These are phyloP conservation scores for Agrochola litura DNA, from an alignment of 2,888 invertebrate genomes.

Conservation along the genomic window DNA sequence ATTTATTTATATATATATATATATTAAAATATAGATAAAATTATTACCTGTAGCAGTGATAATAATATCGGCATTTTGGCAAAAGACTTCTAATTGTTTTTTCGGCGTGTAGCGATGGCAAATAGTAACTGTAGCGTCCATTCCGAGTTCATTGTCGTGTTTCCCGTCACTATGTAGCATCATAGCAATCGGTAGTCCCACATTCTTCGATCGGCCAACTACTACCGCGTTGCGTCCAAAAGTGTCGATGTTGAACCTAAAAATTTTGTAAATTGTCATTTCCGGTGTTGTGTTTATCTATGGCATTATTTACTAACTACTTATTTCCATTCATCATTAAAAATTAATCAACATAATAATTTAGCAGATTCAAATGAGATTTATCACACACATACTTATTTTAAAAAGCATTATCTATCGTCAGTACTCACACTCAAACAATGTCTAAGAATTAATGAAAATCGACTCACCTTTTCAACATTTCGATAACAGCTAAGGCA, in stretches of 20 bases:
- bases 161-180: conserved; percentile 94
- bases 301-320: conserved; percentile 1
- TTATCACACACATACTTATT: too few species aligned
- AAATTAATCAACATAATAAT: not conserved
- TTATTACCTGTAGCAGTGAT: conserved; percentile 93
- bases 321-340: not conserved
- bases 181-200: conserved; percentile 97
- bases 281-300: not conserved
- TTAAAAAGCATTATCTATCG: not conserved
- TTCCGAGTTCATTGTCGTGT: conserved; percentile 92
- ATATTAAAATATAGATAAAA: conserved; percentile 1
- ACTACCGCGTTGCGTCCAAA: conserved; percentile 97
- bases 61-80: conserved; percentile 94
- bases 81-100: conserved; percentile 93
- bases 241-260: conserved; percentile 92
- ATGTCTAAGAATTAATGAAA: not conserved
- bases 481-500: conserved; percentile 93
- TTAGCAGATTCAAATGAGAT: not conserved
- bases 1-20: too few species aligned
- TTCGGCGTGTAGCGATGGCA: conserved; percentile 97
- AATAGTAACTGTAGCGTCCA: conserved; percentile 97
- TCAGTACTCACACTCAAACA: not conserved
- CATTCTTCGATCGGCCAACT: conserved; percentile 97
- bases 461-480: conserved; percentile 91
- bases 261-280: conserved; percentile 63